These are phyloP conservation scores for Palythoa caribaeorum DNA, from an alignment of 92 coral and sea anemone genomes.

Conservation along the genomic window DNA sequence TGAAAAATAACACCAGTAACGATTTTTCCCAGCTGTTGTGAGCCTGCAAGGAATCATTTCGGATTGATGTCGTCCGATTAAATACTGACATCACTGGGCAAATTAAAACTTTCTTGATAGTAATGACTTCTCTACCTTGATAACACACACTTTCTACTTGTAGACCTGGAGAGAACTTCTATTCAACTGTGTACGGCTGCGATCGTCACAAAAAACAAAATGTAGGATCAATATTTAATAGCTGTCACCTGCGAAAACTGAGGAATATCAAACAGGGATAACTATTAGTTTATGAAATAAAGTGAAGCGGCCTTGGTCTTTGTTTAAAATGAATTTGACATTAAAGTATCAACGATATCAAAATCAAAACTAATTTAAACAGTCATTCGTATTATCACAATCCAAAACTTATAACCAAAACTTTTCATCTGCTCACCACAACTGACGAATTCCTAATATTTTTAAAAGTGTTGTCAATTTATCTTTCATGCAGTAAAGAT, in stretches of 20 bases:
- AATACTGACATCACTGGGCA: not conserved
- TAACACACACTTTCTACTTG: not conserved
- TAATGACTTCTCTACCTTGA: not conserved
- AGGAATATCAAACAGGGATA: not conserved
- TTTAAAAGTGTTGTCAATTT: too few relatives aligned
- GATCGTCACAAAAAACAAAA: not conserved
- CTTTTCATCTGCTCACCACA: too few relatives aligned
- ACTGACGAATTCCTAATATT: too few relatives aligned
- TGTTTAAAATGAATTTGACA: not conserved
- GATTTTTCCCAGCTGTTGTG: constrained; percentile 7
- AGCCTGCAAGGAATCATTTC: not conserved
- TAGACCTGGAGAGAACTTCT: not conserved
- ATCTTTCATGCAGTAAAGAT: too few relatives aligned
- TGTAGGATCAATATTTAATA: not conserved
- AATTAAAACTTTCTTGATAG: not conserved
- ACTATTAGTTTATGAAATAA: not conserved
- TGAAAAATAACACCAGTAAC: not conserved
- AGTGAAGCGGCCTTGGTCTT: not conserved
- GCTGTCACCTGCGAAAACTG: not conserved
- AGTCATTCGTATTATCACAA: not conserved
- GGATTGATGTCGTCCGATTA: not conserved
- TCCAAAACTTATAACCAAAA: not conserved
- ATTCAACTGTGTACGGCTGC: not conserved
- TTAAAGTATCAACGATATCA: not conserved
- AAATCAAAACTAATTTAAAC: not conserved